Percentiles rank a stretch among this genome's conserved stretches.
These are phyloP conservation scores for Sebastolobus alascanus DNA, from an alignment of 2,797 vertebrate species.

Conservation along the genomic window DNA sequence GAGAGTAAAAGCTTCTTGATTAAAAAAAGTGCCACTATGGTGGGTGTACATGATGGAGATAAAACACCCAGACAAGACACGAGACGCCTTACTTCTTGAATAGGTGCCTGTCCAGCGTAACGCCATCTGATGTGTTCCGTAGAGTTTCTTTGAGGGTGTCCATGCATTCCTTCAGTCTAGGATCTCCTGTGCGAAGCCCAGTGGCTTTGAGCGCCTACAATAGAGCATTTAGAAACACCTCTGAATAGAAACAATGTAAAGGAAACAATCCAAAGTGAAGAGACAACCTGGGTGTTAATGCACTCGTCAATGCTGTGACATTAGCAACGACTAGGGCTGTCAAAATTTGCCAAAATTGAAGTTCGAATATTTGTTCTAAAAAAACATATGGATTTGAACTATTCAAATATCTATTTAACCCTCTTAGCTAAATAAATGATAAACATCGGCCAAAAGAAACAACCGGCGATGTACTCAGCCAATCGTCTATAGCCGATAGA, in stretches of 20 bases:
- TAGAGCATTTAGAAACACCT: background rate
- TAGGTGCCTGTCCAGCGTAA: slow-evolving; percentile 95
- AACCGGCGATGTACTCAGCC: no score
- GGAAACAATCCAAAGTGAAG: background rate
- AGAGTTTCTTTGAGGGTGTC: slow-evolving; percentile 95
- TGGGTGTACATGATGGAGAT: background rate
- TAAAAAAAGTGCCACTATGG: background rate
- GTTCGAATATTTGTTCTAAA: no score
- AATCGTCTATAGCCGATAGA: no score
- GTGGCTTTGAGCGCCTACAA: slow-evolving; percentile 95
- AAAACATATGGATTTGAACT: no score
- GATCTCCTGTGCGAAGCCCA: slow-evolving; percentile 94
- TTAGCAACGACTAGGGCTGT: background rate
- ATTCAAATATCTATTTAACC: no score
- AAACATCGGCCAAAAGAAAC: no score
- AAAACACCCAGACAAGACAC: background rate
- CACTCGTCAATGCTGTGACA: background rate
- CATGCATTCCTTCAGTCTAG: slow-evolving; percentile 98
- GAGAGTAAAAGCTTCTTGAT: background rate
- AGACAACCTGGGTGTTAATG: background rate
- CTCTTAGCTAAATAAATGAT: no score
- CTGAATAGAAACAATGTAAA: background rate
- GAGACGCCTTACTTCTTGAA: slow-evolving; percentile 93
- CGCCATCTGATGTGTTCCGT: slow-evolving; percentile 93
- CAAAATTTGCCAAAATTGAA: no score